phyloP scores from a whole-genome alignment of 1,140 invertebrate genomes.

The Condylostylus longicornis region DNA sequence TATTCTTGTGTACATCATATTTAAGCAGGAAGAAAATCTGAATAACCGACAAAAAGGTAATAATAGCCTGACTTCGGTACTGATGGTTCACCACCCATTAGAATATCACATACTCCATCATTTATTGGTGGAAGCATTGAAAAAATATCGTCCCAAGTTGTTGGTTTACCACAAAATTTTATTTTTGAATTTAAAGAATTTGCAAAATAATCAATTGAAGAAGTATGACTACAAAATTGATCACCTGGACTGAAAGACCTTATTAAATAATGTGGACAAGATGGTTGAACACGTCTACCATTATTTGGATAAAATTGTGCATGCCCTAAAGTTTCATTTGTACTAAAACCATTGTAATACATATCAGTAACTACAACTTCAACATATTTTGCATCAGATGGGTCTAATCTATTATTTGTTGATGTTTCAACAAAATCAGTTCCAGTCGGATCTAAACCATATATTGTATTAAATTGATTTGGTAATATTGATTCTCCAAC shows the following conservation, averaged over 20 bases:
- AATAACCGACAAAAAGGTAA: no score
- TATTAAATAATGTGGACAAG: slow-evolving; percentile 38
- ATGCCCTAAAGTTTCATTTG: slow-evolving; percentile 39
- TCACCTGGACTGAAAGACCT: slow-evolving; percentile 27
- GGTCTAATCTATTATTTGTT: slow-evolving; percentile 34
- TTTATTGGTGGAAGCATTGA: neutral
- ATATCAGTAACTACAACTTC: slow-evolving; percentile 60
- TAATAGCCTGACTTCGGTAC: slow-evolving; percentile 20
- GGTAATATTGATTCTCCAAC: slow-evolving; percentile 24
- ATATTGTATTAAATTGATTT: slow-evolving; percentile 22
- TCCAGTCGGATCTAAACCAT: slow-evolving; percentile 39
- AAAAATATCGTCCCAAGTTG: slow-evolving; percentile 1
- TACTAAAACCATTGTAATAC: slow-evolving; percentile 39
- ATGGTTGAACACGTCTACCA: slow-evolving; percentile 46
- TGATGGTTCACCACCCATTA: slow-evolving; percentile 26
- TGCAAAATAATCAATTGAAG: slow-evolving; percentile 23
- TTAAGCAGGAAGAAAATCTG: no score
- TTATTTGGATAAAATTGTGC: slow-evolving; percentile 59
- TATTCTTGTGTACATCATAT: no score
- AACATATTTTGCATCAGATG: slow-evolving; percentile 47
- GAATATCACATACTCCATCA: slow-evolving; percentile 10
- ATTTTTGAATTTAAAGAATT: slow-evolving; percentile 19
- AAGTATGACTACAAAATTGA: slow-evolving; percentile 24
- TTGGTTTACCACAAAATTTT: slow-evolving; percentile 17
- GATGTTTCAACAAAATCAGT: slow-evolving; percentile 28